These are phyloP conservation scores for Nomada fabriciana DNA, from an alignment of 2,888 invertebrate genomes.

Conservation along the genomic window DNA sequence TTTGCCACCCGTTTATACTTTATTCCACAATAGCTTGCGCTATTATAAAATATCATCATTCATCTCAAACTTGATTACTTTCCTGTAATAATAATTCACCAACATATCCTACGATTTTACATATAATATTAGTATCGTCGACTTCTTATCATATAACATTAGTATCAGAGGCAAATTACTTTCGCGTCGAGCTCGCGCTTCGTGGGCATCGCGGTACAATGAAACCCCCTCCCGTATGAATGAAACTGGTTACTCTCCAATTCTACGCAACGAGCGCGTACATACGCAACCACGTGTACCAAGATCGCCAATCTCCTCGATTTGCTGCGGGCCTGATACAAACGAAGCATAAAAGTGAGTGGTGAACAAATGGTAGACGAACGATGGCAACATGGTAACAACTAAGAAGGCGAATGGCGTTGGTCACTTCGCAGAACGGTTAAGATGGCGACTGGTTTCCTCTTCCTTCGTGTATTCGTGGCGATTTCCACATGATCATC, in stretches of 20 bases:
- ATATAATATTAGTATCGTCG: too few species aligned
- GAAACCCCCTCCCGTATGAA: background rate
- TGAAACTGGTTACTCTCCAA: background rate
- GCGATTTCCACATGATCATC: background rate
- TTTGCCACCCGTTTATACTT: too few species aligned
- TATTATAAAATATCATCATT: too few species aligned
- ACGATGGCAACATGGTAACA: slow-evolving; percentile 70
- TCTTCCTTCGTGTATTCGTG: slow-evolving; percentile 19
- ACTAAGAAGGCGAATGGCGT: slow-evolving; percentile 59
- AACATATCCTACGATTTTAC: too few species aligned
- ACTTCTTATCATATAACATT: too few species aligned
- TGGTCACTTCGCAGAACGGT: slow-evolving; percentile 19
- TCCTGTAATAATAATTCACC: too few species aligned
- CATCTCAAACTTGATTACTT: too few species aligned
- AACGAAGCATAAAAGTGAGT: slow-evolving; percentile 77
- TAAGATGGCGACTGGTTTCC: slow-evolving; percentile 45
- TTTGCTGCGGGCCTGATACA: slow-evolving; percentile 61
- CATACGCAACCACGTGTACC: background rate
- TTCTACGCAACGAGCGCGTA: background rate
- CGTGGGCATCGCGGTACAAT: background rate
- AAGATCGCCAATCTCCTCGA: slow-evolving; percentile 50
- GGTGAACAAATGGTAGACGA: slow-evolving; percentile 76
- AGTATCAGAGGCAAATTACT: too few species aligned
- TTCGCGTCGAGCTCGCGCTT: background rate
- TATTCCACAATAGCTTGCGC: background rate